Conservation (phyloP, 2,888 invertebrate species). For the Andrena hattorfiana region DNA sequence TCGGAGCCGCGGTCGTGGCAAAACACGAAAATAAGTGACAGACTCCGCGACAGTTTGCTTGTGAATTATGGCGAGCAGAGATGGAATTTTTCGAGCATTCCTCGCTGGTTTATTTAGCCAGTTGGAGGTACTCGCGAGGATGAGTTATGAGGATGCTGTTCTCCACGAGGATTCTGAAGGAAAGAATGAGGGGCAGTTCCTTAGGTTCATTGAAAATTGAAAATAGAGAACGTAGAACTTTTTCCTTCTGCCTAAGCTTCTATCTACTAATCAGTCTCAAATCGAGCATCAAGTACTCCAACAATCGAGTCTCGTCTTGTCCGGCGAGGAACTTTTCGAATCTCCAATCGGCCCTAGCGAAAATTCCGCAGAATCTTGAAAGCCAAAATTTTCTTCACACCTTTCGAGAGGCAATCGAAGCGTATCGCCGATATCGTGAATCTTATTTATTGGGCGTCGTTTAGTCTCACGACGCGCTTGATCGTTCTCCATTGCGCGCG, state of each 20-base stretch:
- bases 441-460: conserved; percentile 78
- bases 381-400: not conserved
- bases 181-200: no score
- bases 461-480: conserved; percentile 75
- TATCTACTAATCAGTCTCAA: no score
- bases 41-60: conserved; percentile 10
- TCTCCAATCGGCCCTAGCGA: not conserved
- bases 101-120: conserved; percentile 7
- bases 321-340: not conserved
- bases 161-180: no score
- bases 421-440: conserved; percentile 28
- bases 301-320: no score
- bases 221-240: no score
- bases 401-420: not conserved
- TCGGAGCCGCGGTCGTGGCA: conserved; percentile 18
- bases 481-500: conserved; percentile 34
- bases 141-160: no score
- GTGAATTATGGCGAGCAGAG: conserved; percentile 26
- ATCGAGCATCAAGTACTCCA: no score
- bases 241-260: no score
- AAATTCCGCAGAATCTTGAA: not conserved
- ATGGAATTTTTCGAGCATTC: not conserved
- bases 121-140: not conserved
- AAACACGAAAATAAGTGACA: conserved; percentile 47
- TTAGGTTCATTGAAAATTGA: no score